Conservation (phyloP, 2,113 vertebrate genomes). For the Bubo scandiacus region DNA sequence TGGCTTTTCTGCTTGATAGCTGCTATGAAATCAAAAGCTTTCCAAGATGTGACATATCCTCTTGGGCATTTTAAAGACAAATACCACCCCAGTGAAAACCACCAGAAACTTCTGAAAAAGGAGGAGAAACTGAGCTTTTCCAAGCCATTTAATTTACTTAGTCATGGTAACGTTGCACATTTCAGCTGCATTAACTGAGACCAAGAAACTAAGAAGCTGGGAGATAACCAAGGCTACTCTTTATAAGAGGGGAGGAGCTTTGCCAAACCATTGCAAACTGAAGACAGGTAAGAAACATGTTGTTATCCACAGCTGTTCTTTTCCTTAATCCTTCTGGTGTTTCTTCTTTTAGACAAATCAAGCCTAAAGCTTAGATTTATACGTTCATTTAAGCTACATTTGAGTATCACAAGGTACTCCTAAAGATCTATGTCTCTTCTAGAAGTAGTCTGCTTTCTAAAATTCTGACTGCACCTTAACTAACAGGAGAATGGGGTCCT, state of each 20-base stretch:
- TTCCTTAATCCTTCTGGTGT: background rate
- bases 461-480: background rate
- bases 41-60: background rate
- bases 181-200: background rate
- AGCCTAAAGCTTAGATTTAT: background rate
- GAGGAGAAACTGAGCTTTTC: background rate
- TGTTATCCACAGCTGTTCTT: background rate
- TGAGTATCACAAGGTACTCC: background rate
- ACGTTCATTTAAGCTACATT: background rate
- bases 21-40: background rate
- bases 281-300: background rate
- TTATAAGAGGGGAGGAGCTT: background rate
- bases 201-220: background rate
- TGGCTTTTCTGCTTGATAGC: background rate
- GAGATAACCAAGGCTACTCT: background rate
- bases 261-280: background rate
- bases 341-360: background rate
- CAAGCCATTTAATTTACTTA: background rate
- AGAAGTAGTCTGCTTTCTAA: background rate
- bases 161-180: background rate
- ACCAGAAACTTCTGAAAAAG: background rate
- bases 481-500: background rate
- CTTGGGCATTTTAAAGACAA: background rate
- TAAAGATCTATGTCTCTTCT: background rate
- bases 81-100: background rate